Conservation (phyloP, 2,113 vertebrate genomes). For the Plecotus auritus region DNA sequence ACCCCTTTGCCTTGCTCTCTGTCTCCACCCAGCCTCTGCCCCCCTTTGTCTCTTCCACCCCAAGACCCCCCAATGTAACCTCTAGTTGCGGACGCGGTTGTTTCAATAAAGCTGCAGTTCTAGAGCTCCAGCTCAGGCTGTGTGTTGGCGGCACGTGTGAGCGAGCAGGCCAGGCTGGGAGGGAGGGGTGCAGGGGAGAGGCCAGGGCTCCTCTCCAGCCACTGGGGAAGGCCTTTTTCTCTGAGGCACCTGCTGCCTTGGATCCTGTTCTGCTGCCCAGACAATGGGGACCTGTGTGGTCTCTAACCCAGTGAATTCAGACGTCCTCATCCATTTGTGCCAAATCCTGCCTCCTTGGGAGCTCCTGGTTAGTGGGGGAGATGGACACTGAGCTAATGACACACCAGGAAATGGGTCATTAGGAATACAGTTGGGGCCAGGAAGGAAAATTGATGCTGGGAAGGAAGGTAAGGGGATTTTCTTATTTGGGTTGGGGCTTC, state of each 20-base stretch:
- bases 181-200: not conserved
- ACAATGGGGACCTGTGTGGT: not conserved
- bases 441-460: not conserved
- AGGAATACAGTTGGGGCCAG: not conserved
- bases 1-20: conserved; percentile 67
- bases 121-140: not conserved
- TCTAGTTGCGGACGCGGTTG: conserved; percentile 66
- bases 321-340: not conserved
- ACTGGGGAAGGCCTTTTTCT: not conserved
- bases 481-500: not conserved
- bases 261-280: not conserved
- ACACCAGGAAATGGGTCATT: not conserved
- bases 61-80: conserved; percentile 56
- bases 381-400: not conserved
- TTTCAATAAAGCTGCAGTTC: conserved; percentile 74
- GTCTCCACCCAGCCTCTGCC: conserved; percentile 60
- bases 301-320: not conserved
- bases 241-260: not conserved
- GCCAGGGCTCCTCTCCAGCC: not conserved
- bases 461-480: not conserved
- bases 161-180: not conserved
- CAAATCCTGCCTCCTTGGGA: accelerated
- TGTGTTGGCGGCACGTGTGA: not conserved
- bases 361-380: not conserved
- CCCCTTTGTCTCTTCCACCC: not conserved